Base-by-base conservation (phyloP, 1,140 invertebrate species). In the Antheraea mylitta region DNA sequence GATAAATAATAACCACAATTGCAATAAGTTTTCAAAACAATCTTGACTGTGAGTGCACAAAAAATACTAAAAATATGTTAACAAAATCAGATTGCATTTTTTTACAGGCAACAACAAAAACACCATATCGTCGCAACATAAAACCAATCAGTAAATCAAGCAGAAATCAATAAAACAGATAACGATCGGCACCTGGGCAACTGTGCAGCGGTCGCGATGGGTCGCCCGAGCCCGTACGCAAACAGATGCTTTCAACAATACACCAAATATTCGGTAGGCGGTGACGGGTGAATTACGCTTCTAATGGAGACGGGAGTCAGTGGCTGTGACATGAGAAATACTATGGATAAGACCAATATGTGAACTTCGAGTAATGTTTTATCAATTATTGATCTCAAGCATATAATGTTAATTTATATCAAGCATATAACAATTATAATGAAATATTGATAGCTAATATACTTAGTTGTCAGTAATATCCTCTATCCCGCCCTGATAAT, bases 231-330 rank as follows among this genome's bases (percentile, higher is more conserved):
- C 75, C 80, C 78, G 76, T 53, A 80, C 63, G 38, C 18, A 82
- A 86, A 87, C 88, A 90, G 85, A 89, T 90, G 88, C 76, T 86
- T 69, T 45, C 69, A 71, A 89, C 87, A 90, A 90, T 84, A 72
- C 79, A 72, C 61, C 60, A 70, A 69, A 82, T 85, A 89, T 90
- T 89, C 77, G 85, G 88, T 86, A 90, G 88, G 88, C 88, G 88
- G 88, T 86, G 86, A 83, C 81, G 77, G 78, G 75, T 87, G 73
- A 82, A 84, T 79, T 79, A 72, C 69, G 78, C 45, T 53, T 53
- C 45, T 53, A 53, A 53, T 53, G 45, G 45, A 53, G 45, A 53
- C 45, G 45, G 45, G 45, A 53, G 16, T 53, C 45, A 53, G 45
- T 53, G 16, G 70, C 77, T 76, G 69, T 69, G 67, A 76, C 66